Conservation (phyloP, 1,140 invertebrate genomes). For the Scaptomyza pallida region DNA sequence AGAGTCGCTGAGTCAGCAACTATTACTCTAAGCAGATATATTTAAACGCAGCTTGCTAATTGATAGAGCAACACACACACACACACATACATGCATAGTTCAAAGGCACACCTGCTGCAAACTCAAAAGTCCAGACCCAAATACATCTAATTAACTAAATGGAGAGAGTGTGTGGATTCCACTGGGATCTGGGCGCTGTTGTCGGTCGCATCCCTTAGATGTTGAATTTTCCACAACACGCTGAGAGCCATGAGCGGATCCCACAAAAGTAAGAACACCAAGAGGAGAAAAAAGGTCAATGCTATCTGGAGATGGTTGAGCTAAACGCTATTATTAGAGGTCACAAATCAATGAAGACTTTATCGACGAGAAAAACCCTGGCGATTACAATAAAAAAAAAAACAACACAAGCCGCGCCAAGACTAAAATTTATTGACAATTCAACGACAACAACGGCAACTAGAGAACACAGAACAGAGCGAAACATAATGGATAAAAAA, state of each 20-base stretch:
- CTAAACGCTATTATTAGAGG: conserved; percentile 82
- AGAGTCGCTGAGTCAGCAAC: conserved; percentile 53
- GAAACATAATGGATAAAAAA: conserved; percentile 57
- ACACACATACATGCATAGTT: conserved; percentile 16
- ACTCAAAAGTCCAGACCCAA: conserved; percentile 37
- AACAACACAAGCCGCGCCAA: conserved; percentile 59
- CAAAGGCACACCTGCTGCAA: conserved; percentile 50
- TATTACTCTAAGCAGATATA: conserved; percentile 3
- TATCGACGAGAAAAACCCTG: conserved; percentile 64
- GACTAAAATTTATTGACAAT: conserved; percentile 79
- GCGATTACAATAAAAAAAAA: conserved; percentile 64
- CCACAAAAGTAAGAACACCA: not conserved
- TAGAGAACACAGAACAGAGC: conserved; percentile 10
- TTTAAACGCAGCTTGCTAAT: conserved; percentile 42
- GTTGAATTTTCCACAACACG: conserved; percentile 43
- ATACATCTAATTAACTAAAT: conserved; percentile 72
- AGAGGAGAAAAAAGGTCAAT: conserved; percentile 71
- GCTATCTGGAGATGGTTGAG: conserved; percentile 48
- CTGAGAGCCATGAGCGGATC: conserved; percentile 46
- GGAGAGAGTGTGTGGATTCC: conserved; percentile 1
- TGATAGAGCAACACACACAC: conserved; percentile 37
- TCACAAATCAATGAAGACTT: conserved; percentile 82
- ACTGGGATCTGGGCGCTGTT: conserved; percentile 17
- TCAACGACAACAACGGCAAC: not conserved
- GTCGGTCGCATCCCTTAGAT: conserved; percentile 74